Evolutionary conservation across 2,797 vertebrate genomes (phyloP), one percentile per base, ranked within the genome.

Genomic region (Clarias fuscus): DNA sequence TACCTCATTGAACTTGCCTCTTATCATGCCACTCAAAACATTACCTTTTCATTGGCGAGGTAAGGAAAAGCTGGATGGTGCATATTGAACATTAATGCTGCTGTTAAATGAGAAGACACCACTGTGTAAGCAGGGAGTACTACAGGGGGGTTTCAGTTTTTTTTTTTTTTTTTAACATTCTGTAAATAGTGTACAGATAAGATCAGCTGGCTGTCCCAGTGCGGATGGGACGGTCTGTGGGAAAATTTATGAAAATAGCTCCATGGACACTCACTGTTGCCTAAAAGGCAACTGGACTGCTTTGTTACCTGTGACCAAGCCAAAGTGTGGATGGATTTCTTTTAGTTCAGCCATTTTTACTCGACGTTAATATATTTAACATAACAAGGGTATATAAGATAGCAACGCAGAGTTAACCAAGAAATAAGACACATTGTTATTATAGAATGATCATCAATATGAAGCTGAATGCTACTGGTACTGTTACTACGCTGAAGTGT

Each of bases 221-320:
- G 94, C 92, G 92, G 88, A 86, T 89, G 91, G 93, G 92, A 94
- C 94, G 93, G 93, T 91, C 95, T 95, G 95, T 96, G 95, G 95
- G 95, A 96, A 96, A 96, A 94, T 95, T 94, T 95, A 95, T 94
- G 95, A 96, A 95, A 96, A 93, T 92, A 93, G 88, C 92, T 92
- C 90, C 91, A n/a, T 27, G 43, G 61, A 61, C 27, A 37, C 37
- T 40, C 13, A 64, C 24, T 18, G 43, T 2, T 3, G 40, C 20
- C 30, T 37, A 1, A 78, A 33, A 40, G 33, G 7, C 5, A 1
- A 27, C 22, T 11, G 53, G 17, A 24, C 8, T 17, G 22, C 13
- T 43, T 64, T n/a, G 0, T 20, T 43, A 43, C 78, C 22, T 78
- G 56, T 11, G 1, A 64, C 20, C 22, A 43, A 80, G 40, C 6